These are phyloP conservation scores for Otocyon megalotis DNA, from an alignment of 2,113 vertebrate species.

Conservation along the genomic window DNA sequence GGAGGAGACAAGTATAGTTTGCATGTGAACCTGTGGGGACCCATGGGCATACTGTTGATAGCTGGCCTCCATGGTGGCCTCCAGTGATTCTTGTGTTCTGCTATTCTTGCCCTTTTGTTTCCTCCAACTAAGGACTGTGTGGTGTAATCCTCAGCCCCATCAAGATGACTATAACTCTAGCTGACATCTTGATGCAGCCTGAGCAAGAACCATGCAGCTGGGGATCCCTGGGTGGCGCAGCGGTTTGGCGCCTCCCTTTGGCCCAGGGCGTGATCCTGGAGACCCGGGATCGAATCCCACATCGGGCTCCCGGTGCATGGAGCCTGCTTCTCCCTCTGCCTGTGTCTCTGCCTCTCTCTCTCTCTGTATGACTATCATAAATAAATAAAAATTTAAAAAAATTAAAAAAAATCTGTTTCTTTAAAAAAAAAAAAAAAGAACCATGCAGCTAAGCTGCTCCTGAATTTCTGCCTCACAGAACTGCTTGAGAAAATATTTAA, in stretches of 20 bases:
- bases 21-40: neutral
- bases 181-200: neutral
- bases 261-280: too few relatives aligned
- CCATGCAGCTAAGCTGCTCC: neutral
- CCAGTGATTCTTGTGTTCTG: neutral
- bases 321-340: too few relatives aligned
- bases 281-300: too few relatives aligned
- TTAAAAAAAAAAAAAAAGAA: too few relatives aligned
- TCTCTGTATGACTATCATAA: too few relatives aligned
- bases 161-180: neutral
- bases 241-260: too few relatives aligned
- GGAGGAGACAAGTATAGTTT: neutral
- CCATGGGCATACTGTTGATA: neutral
- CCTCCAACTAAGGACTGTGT: neutral
- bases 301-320: too few relatives aligned
- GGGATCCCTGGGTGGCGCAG: too few relatives aligned
- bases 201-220: neutral
- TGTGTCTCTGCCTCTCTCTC: too few relatives aligned
- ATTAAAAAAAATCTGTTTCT: too few relatives aligned
- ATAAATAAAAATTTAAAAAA: too few relatives aligned
- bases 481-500: neutral
- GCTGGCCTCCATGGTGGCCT: neutral
- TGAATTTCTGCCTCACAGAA: neutral
- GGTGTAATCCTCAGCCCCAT: neutral
- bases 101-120: neutral